These are phyloP conservation scores for Kryphioiulus occultus DNA, from an alignment of 2,888 invertebrate genomes.

Conservation along the genomic window DNA sequence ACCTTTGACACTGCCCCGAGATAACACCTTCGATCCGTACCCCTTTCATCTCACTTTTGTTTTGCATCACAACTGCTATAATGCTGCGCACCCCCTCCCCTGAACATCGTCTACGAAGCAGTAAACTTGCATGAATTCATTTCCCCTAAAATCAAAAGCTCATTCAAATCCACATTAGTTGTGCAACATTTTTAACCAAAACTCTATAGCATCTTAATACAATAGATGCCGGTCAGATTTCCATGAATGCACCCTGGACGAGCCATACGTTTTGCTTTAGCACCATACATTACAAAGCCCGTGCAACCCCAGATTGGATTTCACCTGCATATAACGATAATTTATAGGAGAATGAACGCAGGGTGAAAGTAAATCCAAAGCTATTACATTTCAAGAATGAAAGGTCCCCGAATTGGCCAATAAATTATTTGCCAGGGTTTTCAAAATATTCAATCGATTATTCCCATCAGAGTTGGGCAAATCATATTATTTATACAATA, in stretches of 20 bases:
- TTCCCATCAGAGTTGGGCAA: not conserved
- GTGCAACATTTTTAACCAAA: not conserved
- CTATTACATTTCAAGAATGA: not conserved
- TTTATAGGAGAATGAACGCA: not conserved
- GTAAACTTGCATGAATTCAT: not conserved
- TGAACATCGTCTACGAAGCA: not conserved
- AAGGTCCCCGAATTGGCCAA: not conserved
- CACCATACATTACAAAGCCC: conserved; percentile 5
- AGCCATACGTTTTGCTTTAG: not conserved
- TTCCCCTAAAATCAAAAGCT: not conserved
- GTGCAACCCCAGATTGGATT: not conserved
- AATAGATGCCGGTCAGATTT: not conserved
- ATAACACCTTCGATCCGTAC: conserved; percentile 13
- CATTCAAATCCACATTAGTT: not conserved
- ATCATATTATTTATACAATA: not conserved
- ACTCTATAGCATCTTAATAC: not conserved
- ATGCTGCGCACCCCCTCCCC: not conserved
- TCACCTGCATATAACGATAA: not conserved
- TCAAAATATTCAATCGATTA: not conserved
- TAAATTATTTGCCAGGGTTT: not conserved
- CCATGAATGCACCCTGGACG: not conserved
- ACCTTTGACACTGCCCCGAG: not conserved
- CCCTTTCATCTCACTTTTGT: conserved; percentile 16
- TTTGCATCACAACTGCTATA: not conserved
- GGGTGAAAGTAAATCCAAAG: not conserved